Base-by-base conservation (phyloP, 1,140 invertebrate species). In the Ylistrum balloti region DNA sequence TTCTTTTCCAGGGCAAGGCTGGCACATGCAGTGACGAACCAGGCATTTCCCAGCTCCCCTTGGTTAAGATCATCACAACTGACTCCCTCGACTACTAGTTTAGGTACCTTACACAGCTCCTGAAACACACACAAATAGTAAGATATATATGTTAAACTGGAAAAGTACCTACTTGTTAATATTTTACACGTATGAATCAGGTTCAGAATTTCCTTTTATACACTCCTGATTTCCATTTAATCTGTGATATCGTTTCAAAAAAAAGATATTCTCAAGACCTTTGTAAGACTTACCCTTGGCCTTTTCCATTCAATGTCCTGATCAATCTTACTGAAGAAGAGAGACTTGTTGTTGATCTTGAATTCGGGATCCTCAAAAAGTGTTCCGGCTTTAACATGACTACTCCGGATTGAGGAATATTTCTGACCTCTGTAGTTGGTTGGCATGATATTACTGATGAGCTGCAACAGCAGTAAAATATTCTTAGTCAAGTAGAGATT, bases 21-120 rank as follows among this genome's bases (percentile, higher is more conserved):
- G 22, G 96, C 96, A 92, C 97, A 97, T 20, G 97, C 97, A 20
- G 97, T 97, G 33, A 97, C 97, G 94, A 97, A 97, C 97, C 97
- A 97, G 88, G 97, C 96, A 94, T 97, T 97, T 33, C 97, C 97
- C 0, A 97, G 90, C 91, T 96, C 96, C 22, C 97, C 97, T 93
- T 97, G 97, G 86, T 96, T 96, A 7, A 97, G 96, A 94, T 97
- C 97, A 91, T 96, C 96, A 32, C 96, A 96, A 90, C 95, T 96
- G 10, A 96, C 96, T 11, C 97, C 97, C 89, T 97, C 97, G 35
- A 97, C 97, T 87, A 97, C 95, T 33, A 97, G 93, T 33, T 95
- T 95, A 22, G 97, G 97, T 41, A 96, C 95, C 56, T 95, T 95
- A 93, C 95, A 95, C 41, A 95, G 86, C 88, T 95, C 95, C 94